phyloP scores from a whole-genome alignment of 2,888 invertebrate genomes.

The Tetragnatha montana region DNA sequence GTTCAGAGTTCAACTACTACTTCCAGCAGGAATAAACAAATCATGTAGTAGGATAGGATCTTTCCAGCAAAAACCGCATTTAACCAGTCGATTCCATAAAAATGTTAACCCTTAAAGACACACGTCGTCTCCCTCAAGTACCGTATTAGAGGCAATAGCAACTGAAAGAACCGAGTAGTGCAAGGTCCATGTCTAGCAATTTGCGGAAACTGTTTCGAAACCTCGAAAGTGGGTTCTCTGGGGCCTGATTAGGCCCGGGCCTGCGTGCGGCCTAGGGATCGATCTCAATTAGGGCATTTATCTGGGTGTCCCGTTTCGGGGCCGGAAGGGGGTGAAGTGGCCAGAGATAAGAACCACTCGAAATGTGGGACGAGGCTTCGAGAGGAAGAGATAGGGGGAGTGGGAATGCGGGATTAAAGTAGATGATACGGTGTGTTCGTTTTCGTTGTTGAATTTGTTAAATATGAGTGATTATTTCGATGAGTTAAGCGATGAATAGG shows the following conservation, averaged over 20 bases:
- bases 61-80: no score
- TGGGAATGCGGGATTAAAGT: background rate
- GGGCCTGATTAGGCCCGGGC: conserved; percentile 18
- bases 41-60: no score
- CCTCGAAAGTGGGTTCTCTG: conserved; percentile 18
- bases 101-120: no score
- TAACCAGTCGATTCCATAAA: no score
- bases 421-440: background rate
- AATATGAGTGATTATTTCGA: no score
- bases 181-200: conserved; percentile 1
- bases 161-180: background rate
- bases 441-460: no score
- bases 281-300: conserved; percentile 47
- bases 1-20: no score
- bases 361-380: background rate
- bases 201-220: conserved; percentile 32
- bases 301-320: background rate
- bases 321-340: background rate
- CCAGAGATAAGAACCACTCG: background rate
- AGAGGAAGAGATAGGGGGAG: background rate
- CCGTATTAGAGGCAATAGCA: background rate
- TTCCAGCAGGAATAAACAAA: no score
- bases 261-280: conserved; percentile 34
- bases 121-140: no score
- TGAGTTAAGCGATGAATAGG: no score